Percentiles rank a stretch among this genome's conserved stretches.
phyloP scores from a whole-genome alignment of 2,113 vertebrate species.

The Egretta garzetta region DNA sequence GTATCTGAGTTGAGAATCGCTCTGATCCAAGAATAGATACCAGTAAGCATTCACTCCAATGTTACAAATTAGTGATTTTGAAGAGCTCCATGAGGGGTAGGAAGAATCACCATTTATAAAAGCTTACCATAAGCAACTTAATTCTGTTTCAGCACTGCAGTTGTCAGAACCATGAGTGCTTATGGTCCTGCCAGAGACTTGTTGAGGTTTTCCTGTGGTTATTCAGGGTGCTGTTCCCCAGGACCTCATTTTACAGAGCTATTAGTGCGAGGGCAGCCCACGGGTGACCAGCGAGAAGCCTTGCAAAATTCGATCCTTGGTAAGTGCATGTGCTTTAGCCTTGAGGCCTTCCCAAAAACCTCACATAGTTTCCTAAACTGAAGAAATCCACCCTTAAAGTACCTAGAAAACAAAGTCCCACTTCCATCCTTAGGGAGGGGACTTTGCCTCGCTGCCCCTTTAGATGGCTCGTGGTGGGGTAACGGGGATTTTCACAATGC shows the following conservation, averaged over 20 bases:
- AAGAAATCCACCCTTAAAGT: background rate
- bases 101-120: background rate
- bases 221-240: background rate
- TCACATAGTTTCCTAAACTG: background rate
- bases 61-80: background rate
- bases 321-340: background rate
- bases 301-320: background rate
- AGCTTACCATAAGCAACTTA: background rate
- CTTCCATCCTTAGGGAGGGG: background rate
- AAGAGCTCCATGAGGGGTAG: background rate
- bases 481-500: background rate
- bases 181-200: background rate
- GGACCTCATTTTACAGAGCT: background rate
- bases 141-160: background rate
- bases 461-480: background rate
- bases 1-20: background rate
- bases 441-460: background rate
- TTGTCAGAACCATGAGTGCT: background rate
- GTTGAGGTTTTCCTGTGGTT: background rate
- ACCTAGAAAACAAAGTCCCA: background rate
- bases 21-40: background rate
- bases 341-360: background rate
- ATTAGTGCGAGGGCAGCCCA: background rate
- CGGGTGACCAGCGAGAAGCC: background rate
- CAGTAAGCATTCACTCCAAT: background rate